A percentile compares a stretch with the other conserved stretches of the same genome.
phyloP scores from a whole-genome alignment of 2,113 vertebrate genomes.

The Sardina pilchardus region DNA sequence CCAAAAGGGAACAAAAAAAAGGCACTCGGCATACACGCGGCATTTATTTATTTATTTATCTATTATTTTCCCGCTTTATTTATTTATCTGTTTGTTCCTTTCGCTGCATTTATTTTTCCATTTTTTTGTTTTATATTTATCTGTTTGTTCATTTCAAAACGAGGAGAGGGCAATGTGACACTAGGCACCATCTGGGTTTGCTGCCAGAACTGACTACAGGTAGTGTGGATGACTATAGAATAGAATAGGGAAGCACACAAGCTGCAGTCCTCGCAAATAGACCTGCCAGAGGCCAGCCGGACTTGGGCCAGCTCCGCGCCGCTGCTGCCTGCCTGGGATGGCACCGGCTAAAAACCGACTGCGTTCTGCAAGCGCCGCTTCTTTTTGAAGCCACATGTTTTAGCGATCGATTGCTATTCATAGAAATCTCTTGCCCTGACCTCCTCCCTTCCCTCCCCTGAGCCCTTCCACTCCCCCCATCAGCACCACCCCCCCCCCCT shows the following conservation, averaged over 20 bases:
- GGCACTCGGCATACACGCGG: background rate
- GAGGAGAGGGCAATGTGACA: background rate
- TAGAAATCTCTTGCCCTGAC: background rate
- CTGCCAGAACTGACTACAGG: background rate
- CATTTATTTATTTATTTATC: background rate
- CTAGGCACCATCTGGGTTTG: background rate
- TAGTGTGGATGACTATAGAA: too few species aligned
- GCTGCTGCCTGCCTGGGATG: too few species aligned
- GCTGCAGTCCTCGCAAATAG: too few species aligned
- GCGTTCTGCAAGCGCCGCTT: background rate
- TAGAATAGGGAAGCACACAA: too few species aligned
- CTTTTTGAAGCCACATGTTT: constrained; percentile 7
- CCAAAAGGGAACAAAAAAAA: background rate
- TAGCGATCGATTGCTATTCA: background rate
- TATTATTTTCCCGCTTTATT: too few species aligned
- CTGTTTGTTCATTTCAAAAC: background rate
- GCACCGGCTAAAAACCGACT: background rate
- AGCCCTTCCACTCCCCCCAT: background rate
- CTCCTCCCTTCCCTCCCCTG: background rate
- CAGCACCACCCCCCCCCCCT: background rate
- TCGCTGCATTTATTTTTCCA: background rate
- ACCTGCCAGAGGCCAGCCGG: too few species aligned
- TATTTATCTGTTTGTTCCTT: background rate
- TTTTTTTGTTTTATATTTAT: background rate
- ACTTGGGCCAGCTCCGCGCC: too few species aligned